Percentiles rank a stretch among this genome's conserved stretches.
Evolutionary conservation across 1,140 invertebrate species (phyloP).

Genomic region (Rhopalosiphum padi): DNA sequence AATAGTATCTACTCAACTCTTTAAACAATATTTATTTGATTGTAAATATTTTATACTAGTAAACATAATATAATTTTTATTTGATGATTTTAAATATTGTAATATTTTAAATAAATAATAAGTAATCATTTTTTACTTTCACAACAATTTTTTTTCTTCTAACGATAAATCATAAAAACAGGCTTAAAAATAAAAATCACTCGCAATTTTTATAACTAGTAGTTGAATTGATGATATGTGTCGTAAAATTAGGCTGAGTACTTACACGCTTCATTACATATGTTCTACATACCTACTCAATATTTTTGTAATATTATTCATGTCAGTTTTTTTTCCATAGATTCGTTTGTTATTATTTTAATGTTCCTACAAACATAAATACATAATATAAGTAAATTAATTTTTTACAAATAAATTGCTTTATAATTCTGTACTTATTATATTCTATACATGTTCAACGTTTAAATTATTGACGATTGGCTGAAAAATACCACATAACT

Average conservation of each 20-base stretch:
- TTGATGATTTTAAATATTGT: too few species aligned
- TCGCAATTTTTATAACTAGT: neutral
- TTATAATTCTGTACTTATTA: neutral
- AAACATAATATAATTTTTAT: neutral
- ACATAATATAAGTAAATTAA: neutral
- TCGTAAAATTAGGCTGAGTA: neutral
- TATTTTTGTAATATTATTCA: neutral
- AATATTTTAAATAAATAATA: neutral
- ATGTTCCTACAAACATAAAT: neutral
- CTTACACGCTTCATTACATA: constrained; percentile 18
- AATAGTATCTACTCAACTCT: neutral
- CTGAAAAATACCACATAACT: neutral
- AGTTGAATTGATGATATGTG: neutral
- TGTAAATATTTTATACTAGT: neutral
- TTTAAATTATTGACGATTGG: neutral
- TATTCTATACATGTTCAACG: neutral
- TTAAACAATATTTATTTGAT: neutral
- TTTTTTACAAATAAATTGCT: neutral
- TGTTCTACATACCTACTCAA: neutral
- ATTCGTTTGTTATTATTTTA: constrained; percentile 4
- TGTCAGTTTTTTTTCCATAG: neutral
- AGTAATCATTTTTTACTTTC: neutral
- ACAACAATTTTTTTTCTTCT: neutral
- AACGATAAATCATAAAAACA: neutral
- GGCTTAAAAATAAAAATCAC: neutral